phyloP scores from a whole-genome alignment of 2,797 vertebrate species.

The Cheracebus regulus region DNA sequence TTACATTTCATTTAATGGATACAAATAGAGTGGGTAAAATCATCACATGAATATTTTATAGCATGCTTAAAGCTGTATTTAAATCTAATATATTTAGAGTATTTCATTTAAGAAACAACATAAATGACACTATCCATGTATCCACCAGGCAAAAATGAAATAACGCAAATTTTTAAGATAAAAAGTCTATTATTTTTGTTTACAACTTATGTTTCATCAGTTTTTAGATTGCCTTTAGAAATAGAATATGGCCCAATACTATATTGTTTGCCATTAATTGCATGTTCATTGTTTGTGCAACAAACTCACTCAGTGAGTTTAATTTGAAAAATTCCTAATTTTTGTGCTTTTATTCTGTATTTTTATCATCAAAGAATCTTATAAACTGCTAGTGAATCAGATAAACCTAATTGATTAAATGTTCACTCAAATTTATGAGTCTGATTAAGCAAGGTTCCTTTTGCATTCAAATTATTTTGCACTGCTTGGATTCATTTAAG shows the following conservation, averaged over 20 bases:
- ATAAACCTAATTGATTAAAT: constrained; percentile 83
- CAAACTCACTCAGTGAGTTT: background rate
- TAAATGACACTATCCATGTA: background rate
- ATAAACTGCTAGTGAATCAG: constrained; percentile 75
- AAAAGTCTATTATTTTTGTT: background rate
- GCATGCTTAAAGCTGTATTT: background rate
- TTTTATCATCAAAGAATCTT: constrained; percentile 76
- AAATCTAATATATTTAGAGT: background rate
- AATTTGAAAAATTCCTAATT: constrained; percentile 43
- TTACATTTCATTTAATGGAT: background rate
- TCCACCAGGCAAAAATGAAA: background rate
- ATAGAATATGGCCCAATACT: background rate
- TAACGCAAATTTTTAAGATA: background rate
- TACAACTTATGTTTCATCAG: background rate
- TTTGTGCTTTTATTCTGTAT: constrained; percentile 73
- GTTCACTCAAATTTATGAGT: constrained; percentile 79
- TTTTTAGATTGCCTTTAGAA: background rate
- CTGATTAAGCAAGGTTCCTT: constrained; percentile 78
- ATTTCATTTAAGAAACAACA: background rate
- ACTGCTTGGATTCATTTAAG: constrained; percentile 67
- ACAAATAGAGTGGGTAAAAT: background rate
- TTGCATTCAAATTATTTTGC: constrained; percentile 81
- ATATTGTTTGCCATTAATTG: background rate
- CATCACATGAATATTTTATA: background rate
- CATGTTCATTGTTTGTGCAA: background rate